Conservation (phyloP, 2,113 vertebrate species). For the Callithrix jacchus region DNA sequence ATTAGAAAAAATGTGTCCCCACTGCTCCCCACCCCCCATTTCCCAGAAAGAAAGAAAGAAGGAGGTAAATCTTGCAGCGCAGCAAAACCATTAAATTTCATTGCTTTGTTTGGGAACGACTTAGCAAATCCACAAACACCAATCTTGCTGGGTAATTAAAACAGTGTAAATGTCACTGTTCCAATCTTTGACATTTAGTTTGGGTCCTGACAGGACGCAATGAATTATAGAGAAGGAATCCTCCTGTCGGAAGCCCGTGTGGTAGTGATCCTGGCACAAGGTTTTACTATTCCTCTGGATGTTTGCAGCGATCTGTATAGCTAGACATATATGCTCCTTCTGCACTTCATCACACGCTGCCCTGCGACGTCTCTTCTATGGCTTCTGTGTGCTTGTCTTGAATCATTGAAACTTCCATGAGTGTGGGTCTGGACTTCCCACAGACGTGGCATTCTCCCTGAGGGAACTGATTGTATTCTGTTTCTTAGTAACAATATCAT, state of each 20-base stretch:
- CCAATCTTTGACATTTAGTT: slow-evolving; percentile 74
- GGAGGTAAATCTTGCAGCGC: not conserved
- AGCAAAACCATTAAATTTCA: slow-evolving; percentile 78
- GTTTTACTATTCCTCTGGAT: not conserved
- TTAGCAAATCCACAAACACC: slow-evolving; percentile 78
- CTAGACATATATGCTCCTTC: not conserved
- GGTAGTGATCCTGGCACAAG: slow-evolving; percentile 7
- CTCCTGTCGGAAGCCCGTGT: not conserved
- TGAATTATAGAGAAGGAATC: slow-evolving; percentile 76
- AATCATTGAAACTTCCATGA: not conserved
- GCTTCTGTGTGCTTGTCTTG: not conserved
- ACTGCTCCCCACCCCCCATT: too few species aligned
- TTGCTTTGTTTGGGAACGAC: slow-evolving; percentile 78
- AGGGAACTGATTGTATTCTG: not conserved
- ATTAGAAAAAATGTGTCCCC: slow-evolving; percentile 33
- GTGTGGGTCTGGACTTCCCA: not conserved
- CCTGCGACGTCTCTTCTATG: fast-evolving
- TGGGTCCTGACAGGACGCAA: slow-evolving; percentile 75
- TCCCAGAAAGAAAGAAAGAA: not conserved
- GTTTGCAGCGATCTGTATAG: not conserved
- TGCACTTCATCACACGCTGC: not conserved
- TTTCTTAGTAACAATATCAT: not conserved
- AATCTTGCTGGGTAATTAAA: slow-evolving; percentile 84
- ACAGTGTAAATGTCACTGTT: slow-evolving; percentile 83
- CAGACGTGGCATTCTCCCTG: not conserved